A percentile compares a stretch with the other conserved stretches of the same genome.
These are phyloP conservation scores for Megalonaias nervosa DNA, from an alignment of 1,140 invertebrate species.

Conservation along the genomic window DNA sequence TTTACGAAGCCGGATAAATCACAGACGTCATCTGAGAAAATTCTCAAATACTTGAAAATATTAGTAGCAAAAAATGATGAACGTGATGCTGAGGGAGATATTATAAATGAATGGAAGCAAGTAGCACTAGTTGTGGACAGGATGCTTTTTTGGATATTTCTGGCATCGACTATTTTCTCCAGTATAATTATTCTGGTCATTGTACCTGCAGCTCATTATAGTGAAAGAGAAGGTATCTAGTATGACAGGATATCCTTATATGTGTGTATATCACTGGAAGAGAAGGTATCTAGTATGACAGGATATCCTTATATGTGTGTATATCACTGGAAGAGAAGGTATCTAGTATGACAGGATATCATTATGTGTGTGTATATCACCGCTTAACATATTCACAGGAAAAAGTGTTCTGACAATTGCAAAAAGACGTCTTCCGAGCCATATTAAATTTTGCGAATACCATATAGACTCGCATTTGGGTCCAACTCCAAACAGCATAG, in stretches of 20 bases:
- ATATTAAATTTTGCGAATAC: no score
- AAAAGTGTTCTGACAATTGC: no score
- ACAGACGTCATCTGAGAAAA: conserved; percentile 40
- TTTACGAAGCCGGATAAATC: conserved; percentile 27
- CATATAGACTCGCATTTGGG: no score
- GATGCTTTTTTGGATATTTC: conserved; percentile 96
- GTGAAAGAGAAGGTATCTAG: conserved; percentile 31
- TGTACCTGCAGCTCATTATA: conserved; percentile 79
- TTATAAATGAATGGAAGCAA: conserved; percentile 93
- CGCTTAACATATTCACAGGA: no score
- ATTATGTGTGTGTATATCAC: no score
- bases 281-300: conserved; percentile 12
- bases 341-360: not conserved
- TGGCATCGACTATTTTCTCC: conserved; percentile 93
- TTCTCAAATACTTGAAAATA: conserved; percentile 47
- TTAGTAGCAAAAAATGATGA: conserved; percentile 47
- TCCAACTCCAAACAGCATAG: no score
- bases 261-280: conserved; percentile 4
- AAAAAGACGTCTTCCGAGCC: no score
- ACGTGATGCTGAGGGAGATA: conserved; percentile 46
- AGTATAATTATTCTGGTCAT: conserved; percentile 97
- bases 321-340: conserved; percentile 14
- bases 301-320: not conserved
- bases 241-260: not conserved
- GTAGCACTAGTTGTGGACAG: conserved; percentile 99